Conservation (phyloP, 2,888 invertebrate species). For the Platerodrilus igneus region DNA sequence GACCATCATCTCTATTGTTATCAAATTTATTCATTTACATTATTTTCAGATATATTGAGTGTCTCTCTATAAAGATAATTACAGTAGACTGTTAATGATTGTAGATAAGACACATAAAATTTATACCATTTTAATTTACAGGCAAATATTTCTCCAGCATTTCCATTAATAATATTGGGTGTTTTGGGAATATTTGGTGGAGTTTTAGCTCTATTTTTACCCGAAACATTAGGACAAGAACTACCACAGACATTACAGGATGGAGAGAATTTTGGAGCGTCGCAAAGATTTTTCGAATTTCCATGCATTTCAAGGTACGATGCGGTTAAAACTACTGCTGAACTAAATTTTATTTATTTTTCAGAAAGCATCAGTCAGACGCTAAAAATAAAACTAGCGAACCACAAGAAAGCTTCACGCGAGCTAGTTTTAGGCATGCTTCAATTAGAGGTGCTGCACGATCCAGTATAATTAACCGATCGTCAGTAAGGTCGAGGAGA, state of each 20-base stretch:
- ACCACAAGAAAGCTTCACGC: slow-evolving; percentile 37
- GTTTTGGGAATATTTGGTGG: slow-evolving; percentile 71
- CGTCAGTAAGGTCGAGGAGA: slow-evolving; percentile 51
- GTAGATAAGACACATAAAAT: too few relatives aligned
- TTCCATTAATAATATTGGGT: slow-evolving; percentile 77
- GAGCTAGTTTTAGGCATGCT: slow-evolving; percentile 55
- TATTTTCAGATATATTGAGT: too few relatives aligned
- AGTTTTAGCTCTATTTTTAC: slow-evolving; percentile 69
- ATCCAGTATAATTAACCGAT: slow-evolving; percentile 56
- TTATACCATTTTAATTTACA: slow-evolving; percentile 46
- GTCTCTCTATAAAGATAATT: too few relatives aligned
- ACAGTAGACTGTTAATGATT: too few relatives aligned
- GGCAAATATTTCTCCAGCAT: slow-evolving; percentile 64
- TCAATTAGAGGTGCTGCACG: slow-evolving; percentile 62
- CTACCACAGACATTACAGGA: slow-evolving; percentile 82
- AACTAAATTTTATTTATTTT: too few relatives aligned
- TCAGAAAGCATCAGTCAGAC: too few relatives aligned
- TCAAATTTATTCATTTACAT: too few relatives aligned
- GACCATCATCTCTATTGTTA: too few relatives aligned
- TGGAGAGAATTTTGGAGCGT: slow-evolving; percentile 78
- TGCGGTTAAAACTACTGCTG: slow-evolving; percentile 15
- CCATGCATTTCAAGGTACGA: slow-evolving; percentile 69
- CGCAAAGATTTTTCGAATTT: slow-evolving; percentile 77
- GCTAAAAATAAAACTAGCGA: slow-evolving; percentile 35
- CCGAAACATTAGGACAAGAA: slow-evolving; percentile 81